Percentiles rank a stretch among this genome's conserved stretches.
Evolutionary conservation across 2,797 vertebrate genomes (phyloP).

Genomic region (Sebastes iracundus): DNA sequence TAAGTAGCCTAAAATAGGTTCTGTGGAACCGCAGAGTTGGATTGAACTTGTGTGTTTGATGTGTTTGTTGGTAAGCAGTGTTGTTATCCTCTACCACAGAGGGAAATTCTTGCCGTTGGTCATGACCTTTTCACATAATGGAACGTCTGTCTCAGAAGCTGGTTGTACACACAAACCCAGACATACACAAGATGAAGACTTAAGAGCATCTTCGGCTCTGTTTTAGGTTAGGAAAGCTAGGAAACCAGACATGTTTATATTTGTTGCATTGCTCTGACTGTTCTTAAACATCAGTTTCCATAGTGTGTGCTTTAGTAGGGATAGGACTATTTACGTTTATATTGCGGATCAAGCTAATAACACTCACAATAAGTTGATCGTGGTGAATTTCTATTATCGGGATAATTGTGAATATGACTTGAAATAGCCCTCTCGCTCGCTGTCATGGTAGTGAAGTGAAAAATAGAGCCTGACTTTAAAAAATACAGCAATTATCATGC

Average conservation of each 20-base stretch:
- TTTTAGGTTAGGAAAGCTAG: background rate
- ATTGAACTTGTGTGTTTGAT: constrained; percentile 47
- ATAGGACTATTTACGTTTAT: too few species aligned
- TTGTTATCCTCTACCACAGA: background rate
- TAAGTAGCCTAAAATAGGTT: constrained; percentile 72
- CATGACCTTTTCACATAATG: constrained; percentile 3
- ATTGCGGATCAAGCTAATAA: too few species aligned
- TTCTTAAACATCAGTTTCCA: background rate
- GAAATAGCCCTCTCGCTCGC: too few species aligned
- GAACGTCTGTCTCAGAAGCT: background rate
- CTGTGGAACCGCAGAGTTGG: constrained; percentile 19
- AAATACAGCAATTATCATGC: too few species aligned
- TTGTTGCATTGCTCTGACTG: background rate
- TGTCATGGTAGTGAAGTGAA: too few species aligned
- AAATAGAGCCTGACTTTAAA: too few species aligned
- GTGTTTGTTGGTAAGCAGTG: constrained; percentile 34
- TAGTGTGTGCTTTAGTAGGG: background rate
- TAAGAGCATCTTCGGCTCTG: background rate
- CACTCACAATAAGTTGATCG: too few species aligned
- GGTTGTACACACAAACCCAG: background rate
- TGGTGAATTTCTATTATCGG: too few species aligned
- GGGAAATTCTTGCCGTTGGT: background rate
- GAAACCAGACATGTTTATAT: background rate
- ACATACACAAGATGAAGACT: background rate
- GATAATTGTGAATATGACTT: too few species aligned